Percentiles rank a stretch among this genome's conserved stretches.
Conservation (phyloP, 2,113 vertebrate genomes). For the Pseudopipra pipra region DNA sequence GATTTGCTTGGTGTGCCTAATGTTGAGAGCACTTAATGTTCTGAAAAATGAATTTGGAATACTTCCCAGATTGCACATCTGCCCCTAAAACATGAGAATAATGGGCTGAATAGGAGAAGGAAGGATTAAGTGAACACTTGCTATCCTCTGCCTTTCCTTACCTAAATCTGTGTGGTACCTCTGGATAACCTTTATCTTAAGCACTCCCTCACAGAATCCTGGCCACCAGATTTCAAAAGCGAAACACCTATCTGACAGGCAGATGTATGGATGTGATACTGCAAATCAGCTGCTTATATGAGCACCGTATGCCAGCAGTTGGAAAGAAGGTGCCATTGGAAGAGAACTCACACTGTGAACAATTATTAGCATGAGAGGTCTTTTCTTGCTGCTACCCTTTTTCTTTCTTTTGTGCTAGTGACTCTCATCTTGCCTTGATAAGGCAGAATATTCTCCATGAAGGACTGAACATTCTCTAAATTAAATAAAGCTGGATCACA, state of each 20-base stretch:
- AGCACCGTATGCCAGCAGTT: constrained; percentile 4
- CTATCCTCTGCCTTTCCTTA: background rate
- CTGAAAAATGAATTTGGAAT: constrained; percentile 68
- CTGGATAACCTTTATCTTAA: background rate
- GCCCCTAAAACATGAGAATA: constrained; percentile 1
- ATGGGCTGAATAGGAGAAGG: background rate
- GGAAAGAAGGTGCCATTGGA: background rate
- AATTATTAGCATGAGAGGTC: background rate
- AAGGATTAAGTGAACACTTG: background rate
- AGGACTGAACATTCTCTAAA: background rate
- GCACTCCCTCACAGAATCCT: background rate
- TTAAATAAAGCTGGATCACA: background rate
- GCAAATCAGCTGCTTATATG: background rate
- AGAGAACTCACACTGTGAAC: background rate
- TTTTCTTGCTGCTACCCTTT: background rate
- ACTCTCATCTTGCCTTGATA: background rate
- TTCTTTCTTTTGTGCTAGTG: background rate
- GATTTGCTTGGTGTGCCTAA: constrained; percentile 35
- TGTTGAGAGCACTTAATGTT: constrained; percentile 62
- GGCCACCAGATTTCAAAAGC: background rate
- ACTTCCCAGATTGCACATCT: constrained; percentile 34
- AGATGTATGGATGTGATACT: background rate
- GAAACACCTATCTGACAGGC: background rate
- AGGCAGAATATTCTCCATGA: background rate
- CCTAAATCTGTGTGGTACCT: background rate